Base-by-base conservation (phyloP, 1,140 invertebrate genomes). In the Drosophila biarmipes region DNA sequence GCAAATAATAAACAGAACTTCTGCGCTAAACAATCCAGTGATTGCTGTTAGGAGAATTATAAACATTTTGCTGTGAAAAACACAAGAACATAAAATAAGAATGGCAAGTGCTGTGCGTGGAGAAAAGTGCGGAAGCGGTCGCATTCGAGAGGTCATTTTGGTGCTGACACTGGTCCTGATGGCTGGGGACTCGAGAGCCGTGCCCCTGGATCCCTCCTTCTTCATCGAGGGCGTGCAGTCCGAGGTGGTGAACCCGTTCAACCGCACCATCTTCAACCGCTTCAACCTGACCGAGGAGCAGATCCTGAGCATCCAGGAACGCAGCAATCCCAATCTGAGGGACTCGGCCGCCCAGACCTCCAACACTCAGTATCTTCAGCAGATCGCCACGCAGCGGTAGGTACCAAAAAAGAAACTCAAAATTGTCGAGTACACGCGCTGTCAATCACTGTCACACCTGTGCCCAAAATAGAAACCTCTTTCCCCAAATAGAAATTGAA, bases 261-360 rank as follows among this genome's bases (percentile, higher is more conserved):
- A 91, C 49, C 74, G 80, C 21, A 90, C 86, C 35, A 90, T 91
- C 38, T 69, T 81, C 48, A 54, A 46, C 15, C 86, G 73, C 51
- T 91, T 91, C 57, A 91, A 91, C 69, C 62, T 91, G 35, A 91
- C 90, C 53, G 69, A 79, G 27, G 90, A 72, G 45, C 81, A 91
- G 57, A 74, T 91, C 42, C 62, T 58, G n/a, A 71, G 77, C 53
- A 91, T 91, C 31, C 68, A 58, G 53, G 73, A 61, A 21, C 74
- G 74, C n/a, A 87, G 55, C 46, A 86, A 78, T 48, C 61, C 62
- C 12, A 74, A 56, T 21, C 51, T 42, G 57, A 69, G 75, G 37
- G 69, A 84, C n/a, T 59, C 71, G 31, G 45, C 63, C 11, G 62
- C 37, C n/a, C 64, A 69, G 38, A 31, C 66, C 8, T 35, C 46